phyloP scores from a whole-genome alignment of 2,113 vertebrate species.

The Peromyscus californicus region DNA sequence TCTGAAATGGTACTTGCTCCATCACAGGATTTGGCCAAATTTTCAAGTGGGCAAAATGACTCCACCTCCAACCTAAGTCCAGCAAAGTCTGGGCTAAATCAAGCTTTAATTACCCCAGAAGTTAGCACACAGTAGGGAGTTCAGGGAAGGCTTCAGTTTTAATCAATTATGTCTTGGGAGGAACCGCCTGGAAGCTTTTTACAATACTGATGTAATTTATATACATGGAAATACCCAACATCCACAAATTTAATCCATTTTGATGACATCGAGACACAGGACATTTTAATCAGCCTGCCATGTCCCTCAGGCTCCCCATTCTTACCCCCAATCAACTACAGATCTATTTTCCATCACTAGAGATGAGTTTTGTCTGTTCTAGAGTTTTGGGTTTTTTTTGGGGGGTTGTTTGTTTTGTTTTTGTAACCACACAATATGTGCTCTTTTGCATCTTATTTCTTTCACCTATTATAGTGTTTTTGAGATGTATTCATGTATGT shows the following conservation, averaged over 20 bases:
- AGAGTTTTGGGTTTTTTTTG: not conserved
- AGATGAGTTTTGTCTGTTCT: not conserved
- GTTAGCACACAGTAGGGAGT: not conserved
- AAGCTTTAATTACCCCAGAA: not conserved
- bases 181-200: slow-evolving; percentile 8
- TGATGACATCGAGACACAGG: slow-evolving; percentile 9
- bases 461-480: slow-evolving; percentile 25
- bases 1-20: not conserved
- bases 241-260: slow-evolving; percentile 39
- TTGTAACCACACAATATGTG: not conserved
- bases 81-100: not conserved
- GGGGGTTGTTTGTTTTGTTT: not conserved
- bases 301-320: not conserved
- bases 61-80: not conserved
- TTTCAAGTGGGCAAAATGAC: not conserved
- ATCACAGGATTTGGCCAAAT: not conserved
- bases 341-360: not conserved
- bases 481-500: not conserved
- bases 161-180: not conserved
- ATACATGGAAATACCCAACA: not conserved
- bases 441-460: slow-evolving; percentile 50
- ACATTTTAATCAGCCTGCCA: slow-evolving; percentile 1
- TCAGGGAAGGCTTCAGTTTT: slow-evolving; percentile 36
- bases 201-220: slow-evolving; percentile 4
- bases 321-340: not conserved